A percentile compares a stretch with the other conserved stretches of the same genome.
Evolutionary conservation across 64 coral and sea anemone genomes (phyloP).

Genomic region (Montipora foliosa): DNA sequence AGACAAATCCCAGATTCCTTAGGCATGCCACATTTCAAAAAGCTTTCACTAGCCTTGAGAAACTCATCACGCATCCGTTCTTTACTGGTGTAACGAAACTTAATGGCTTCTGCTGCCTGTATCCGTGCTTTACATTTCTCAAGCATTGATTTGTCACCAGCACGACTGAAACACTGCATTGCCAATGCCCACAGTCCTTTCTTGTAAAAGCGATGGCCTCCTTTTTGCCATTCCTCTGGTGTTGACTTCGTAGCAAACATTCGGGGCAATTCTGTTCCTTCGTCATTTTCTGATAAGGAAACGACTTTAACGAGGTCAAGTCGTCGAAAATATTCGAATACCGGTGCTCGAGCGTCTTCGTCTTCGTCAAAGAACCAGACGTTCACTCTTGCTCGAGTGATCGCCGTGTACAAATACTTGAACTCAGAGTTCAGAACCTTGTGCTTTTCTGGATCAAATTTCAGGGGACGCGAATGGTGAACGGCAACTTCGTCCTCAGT

Average conservation of each 20-base stretch:
- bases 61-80: slow-evolving; percentile 47
- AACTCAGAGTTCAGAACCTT: slow-evolving; percentile 98
- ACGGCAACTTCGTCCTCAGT: slow-evolving; percentile 9
- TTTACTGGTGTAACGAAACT: slow-evolving; percentile 16
- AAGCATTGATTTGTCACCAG: slow-evolving; percentile 17
- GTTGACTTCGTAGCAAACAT: slow-evolving; percentile 60
- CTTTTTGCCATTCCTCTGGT: slow-evolving; percentile 52
- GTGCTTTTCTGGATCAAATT: slow-evolving; percentile 89
- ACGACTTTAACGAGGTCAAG: slow-evolving; percentile 41
- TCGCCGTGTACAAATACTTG: slow-evolving; percentile 97
- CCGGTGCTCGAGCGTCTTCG: slow-evolving; percentile 77
- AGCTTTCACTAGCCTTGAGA: not conserved
- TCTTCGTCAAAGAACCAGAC: slow-evolving; percentile 99
- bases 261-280: not conserved
- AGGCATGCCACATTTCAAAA: too few relatives aligned
- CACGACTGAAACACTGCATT: slow-evolving; percentile 39
- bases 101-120: slow-evolving; percentile 37
- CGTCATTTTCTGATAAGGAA: not conserved
- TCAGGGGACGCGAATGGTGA: slow-evolving; percentile 8
- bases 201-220: slow-evolving; percentile 48
- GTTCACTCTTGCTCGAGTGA: slow-evolving; percentile 94
- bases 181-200: slow-evolving; percentile 44
- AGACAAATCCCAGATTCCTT: too few relatives aligned
- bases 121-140: slow-evolving; percentile 49
- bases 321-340: slow-evolving; percentile 66